These are phyloP conservation scores for Pangasius sanitwongsei DNA, from an alignment of 2,797 vertebrate species.

Conservation along the genomic window DNA sequence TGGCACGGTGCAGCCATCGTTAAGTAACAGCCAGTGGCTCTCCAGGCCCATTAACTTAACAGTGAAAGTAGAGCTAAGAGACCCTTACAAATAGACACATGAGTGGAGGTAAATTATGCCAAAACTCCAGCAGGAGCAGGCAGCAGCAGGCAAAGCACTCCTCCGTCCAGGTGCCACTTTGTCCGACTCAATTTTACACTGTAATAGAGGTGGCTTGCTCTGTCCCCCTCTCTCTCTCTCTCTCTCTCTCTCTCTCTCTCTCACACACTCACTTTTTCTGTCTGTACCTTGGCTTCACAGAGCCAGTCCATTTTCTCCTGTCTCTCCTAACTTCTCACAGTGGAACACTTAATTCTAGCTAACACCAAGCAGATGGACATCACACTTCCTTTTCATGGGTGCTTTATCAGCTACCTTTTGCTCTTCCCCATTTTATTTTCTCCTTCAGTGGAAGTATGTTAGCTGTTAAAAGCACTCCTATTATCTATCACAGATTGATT, in stretches of 20 bases:
- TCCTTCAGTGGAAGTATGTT: conserved; percentile 29
- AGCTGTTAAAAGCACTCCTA: conserved; percentile 29
- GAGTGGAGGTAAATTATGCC: conserved; percentile 80
- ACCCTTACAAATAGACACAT: conserved; percentile 77
- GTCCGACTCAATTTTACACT: conserved; percentile 79
- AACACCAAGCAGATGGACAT: conserved; percentile 64
- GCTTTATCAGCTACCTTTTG: conserved; percentile 51
- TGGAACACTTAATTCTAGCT: conserved; percentile 70
- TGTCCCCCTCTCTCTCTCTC: conserved; percentile 11
- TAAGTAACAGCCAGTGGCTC: conserved; percentile 78
- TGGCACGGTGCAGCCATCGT: conserved; percentile 47
- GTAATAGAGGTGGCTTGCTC: conserved; percentile 75
- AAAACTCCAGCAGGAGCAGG: conserved; percentile 64
- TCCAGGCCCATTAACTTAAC: conserved; percentile 75
- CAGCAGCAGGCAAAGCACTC: conserved; percentile 65
- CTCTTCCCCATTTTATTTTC: conserved; percentile 30
- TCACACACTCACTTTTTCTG: not conserved
- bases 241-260: conserved; percentile 52
- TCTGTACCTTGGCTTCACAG: conserved; percentile 29
- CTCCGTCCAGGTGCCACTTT: conserved; percentile 77
- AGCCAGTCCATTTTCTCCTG: conserved; percentile 60
- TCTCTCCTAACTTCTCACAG: conserved; percentile 59
- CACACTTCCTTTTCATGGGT: conserved; percentile 50
- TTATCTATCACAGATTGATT: conserved; percentile 9
- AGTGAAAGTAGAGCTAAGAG: conserved; percentile 59